phyloP scores from a whole-genome alignment of 2,888 invertebrate genomes.

The Microchrysa polita region DNA sequence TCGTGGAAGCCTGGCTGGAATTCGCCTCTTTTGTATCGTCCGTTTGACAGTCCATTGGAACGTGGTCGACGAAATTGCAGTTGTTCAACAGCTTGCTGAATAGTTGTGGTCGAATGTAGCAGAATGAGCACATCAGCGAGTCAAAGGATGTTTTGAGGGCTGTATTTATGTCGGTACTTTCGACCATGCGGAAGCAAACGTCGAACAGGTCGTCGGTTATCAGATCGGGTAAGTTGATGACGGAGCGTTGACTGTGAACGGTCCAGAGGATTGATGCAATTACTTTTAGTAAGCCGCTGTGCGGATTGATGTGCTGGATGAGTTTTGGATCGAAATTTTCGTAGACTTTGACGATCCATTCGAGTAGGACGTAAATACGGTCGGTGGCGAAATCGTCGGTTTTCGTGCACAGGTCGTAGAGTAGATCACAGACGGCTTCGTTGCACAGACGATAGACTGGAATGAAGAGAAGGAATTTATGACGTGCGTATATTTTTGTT shows the following conservation, averaged over 20 bases:
- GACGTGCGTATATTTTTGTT: too few relatives aligned
- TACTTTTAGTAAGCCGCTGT: conserved; percentile 72
- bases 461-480: too few relatives aligned
- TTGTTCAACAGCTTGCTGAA: conserved; percentile 79
- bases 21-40: conserved; percentile 72
- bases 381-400: conserved; percentile 66
- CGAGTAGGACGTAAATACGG: conserved; percentile 73
- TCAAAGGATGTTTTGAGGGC: conserved; percentile 87
- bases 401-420: conserved; percentile 80
- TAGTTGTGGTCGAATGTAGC: conserved; percentile 81
- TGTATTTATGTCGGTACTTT: conserved; percentile 73
- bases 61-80: conserved; percentile 69
- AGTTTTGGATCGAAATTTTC: conserved; percentile 57
- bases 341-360: conserved; percentile 71
- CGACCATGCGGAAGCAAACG: conserved; percentile 80
- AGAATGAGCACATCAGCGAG: conserved; percentile 84
- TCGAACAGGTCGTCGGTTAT: conserved; percentile 81
- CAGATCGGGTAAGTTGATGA: conserved; percentile 73
- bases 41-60: conserved; percentile 64
- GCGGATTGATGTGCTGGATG: conserved; percentile 58
- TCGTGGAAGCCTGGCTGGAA: conserved; percentile 59
- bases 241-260: conserved; percentile 70
- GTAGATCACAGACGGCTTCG: conserved; percentile 77
- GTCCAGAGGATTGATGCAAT: conserved; percentile 85
- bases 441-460: conserved; percentile 64